phyloP scores from a whole-genome alignment of 2,113 vertebrate species.

The Cyphomyrus discorhynchus region DNA sequence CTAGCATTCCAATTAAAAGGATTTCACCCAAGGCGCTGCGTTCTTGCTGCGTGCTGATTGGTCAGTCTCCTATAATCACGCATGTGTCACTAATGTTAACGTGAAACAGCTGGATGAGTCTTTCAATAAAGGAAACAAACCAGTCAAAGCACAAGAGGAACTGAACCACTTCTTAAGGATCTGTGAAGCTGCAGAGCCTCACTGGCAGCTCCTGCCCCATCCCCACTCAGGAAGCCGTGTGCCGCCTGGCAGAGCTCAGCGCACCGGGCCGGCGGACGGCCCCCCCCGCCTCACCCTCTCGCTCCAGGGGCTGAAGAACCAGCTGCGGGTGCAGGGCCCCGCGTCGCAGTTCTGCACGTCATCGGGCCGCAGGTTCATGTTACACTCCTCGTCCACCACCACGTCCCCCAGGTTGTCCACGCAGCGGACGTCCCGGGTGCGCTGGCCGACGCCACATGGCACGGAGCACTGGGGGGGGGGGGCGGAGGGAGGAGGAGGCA shows the following conservation, averaged over 20 bases:
- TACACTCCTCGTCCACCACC: slow-evolving; percentile 80
- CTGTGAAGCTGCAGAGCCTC: background rate
- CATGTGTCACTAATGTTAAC: background rate
- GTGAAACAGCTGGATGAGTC: background rate
- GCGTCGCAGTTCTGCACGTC: slow-evolving; percentile 87
- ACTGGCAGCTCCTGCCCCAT: background rate
- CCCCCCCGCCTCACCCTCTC: slow-evolving; percentile 62
- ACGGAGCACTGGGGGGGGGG: slow-evolving; percentile 70
- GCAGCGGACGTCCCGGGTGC: slow-evolving; percentile 79
- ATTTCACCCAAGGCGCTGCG: background rate
- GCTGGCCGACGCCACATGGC: slow-evolving; percentile 85
- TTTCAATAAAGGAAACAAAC: background rate
- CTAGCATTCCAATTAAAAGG: background rate
- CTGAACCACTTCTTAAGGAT: background rate
- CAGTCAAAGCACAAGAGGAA: background rate
- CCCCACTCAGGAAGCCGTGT: background rate
- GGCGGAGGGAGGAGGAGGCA: slow-evolving; percentile 10
- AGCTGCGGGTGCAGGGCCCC: slow-evolving; percentile 85
- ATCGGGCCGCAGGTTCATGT: slow-evolving; percentile 78
- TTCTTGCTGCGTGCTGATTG: background rate
- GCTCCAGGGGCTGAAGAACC: slow-evolving; percentile 90
- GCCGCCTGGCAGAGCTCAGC: background rate
- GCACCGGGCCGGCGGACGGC: background rate
- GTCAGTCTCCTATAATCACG: background rate
- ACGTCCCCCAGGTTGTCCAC: slow-evolving; percentile 81